phyloP scores from a whole-genome alignment of 1,140 invertebrate genomes.

The Heliconius hewitsoni region DNA sequence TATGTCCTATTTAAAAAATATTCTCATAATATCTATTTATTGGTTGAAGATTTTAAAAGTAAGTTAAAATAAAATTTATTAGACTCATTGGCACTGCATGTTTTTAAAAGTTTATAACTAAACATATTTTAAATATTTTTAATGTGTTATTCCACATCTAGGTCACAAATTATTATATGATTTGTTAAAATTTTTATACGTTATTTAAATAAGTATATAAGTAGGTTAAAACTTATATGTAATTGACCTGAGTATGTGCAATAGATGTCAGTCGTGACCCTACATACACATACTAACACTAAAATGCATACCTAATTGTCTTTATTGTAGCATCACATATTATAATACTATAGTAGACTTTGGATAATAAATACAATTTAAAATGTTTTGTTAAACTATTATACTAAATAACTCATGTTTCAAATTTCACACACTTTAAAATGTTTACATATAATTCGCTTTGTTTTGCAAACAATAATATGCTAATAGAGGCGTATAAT shows the following conservation, averaged over 20 bases:
- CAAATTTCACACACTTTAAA: background rate
- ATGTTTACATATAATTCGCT: constrained; percentile 5
- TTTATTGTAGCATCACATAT: background rate
- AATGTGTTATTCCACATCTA: no score
- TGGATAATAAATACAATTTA: no score
- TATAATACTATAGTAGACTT: no score
- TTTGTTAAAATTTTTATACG: no score
- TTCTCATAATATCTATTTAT: background rate
- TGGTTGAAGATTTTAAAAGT: background rate
- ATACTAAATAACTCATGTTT: background rate
- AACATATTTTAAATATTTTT: no score
- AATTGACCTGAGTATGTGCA: constrained; percentile 13
- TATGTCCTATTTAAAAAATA: background rate
- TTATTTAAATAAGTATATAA: background rate
- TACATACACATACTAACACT: background rate
- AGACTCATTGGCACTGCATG: background rate
- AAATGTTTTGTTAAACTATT: background rate
- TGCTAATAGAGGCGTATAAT: background rate
- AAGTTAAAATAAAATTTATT: background rate
- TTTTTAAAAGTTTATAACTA: background rate
- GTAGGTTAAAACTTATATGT: background rate
- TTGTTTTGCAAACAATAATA: constrained; percentile 9
- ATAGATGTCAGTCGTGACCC: background rate
- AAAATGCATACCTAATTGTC: background rate
- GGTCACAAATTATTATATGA: no score